Evolutionary conservation across 2,888 invertebrate species (phyloP), one percentile per base, ranked within the genome.

Genomic region (Oasisia sp.): DNA sequence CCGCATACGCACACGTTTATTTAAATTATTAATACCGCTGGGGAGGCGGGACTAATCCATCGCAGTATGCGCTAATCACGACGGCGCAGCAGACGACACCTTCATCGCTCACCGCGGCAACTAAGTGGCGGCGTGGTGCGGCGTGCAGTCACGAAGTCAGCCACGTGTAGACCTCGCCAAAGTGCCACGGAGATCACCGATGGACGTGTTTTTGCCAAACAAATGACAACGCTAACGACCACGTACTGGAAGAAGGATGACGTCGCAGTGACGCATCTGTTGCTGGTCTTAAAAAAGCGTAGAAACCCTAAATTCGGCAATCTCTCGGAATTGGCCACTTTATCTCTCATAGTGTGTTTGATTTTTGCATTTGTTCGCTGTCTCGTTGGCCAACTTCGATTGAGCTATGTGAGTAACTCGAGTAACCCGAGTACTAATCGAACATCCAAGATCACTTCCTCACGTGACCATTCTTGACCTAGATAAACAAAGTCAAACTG

Each of bases 1-100:
- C 74, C 74, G n/a, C 7, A 74, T 19, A 74, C 74, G 74, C 74
- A 19, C 74, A 74, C 74, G 27, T 19, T 27, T 74, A 74, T 74
- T 19, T 74, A 74, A 74, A 74, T 74, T 74, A 74, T 74, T 74
- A 74, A 74, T 74, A 74, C 74, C 74, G 74, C 0, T 27, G 74
- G 19, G n/a, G 74, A 74, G 74, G 74, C 74, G 74, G 74, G 74
- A 74, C 14, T 74, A 74, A 74, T 74, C 74, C 74, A 74, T 74
- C 74, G 4, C 74, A n/a, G 74, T 74, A 5, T n/a, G 74, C 74
- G 74, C 27, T 74, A 74, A 74, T 74, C 74, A 74, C 14, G 19
- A 27, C n/a, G 74, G 74, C 74, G 27, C 27, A 19, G 74, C 27
- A 0, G 19, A n/a, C 74, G 74, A 74, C 74, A 74, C 74, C 74